Conservation (phyloP, 2,888 invertebrate species). For the Pasiphila rectangulata region DNA sequence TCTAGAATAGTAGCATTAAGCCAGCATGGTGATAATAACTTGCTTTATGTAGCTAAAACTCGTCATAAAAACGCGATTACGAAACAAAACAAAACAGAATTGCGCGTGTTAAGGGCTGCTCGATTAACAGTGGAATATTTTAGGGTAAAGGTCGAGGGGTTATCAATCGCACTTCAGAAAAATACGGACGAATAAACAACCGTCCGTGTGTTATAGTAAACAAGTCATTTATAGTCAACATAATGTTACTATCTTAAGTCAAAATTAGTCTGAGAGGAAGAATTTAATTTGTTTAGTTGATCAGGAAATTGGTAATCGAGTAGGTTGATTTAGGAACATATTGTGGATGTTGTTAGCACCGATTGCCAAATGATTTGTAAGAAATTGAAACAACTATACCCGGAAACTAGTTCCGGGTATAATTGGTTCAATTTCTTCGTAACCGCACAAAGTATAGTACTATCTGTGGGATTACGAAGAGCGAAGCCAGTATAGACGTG, state of each 20-base stretch:
- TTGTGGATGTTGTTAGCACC: no score
- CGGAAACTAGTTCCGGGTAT: no score
- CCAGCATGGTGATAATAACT: background rate
- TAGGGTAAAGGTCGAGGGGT: constrained; percentile 20
- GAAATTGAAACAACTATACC: no score
- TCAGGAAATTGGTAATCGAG: background rate
- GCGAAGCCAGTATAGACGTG: no score
- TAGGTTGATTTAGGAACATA: no score
- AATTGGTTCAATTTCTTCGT: no score
- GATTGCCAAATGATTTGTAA: no score
- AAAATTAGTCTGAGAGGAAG: background rate
- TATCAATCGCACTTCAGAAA: constrained; percentile 19
- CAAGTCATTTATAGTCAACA: constrained; percentile 11
- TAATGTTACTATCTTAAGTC: background rate
- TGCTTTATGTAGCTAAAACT: background rate
- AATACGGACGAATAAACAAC: background rate
- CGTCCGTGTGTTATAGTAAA: constrained; percentile 4
- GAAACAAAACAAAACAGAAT: constrained; percentile 5
- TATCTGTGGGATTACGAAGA: no score
- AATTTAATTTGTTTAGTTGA: background rate
- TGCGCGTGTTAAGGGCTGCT: background rate
- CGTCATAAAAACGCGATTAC: constrained; percentile 3
- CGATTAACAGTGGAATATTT: constrained; percentile 26
- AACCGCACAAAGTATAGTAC: no score
- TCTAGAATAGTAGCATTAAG: no score